Evolutionary conservation across 30 jellyfish, hydroid and myxozoan genomes (phyloP).

Genomic region (Nemopilema nomurai): DNA sequence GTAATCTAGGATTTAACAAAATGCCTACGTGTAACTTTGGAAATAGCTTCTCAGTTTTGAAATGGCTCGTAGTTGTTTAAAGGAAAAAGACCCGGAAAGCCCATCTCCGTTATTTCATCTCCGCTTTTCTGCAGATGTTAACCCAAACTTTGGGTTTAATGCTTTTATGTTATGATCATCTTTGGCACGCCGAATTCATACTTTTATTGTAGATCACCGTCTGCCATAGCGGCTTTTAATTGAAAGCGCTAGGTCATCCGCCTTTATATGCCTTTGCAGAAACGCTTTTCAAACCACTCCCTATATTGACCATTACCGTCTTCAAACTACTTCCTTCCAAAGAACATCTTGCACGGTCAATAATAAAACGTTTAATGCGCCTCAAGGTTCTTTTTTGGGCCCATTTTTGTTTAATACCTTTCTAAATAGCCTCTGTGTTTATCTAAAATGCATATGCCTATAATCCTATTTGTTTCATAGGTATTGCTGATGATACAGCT

Average conservation of each 20-base stretch:
- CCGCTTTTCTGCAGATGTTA: too few relatives aligned
- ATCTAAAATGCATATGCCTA: too few relatives aligned
- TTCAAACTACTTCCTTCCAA: too few relatives aligned
- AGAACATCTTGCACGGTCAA: too few relatives aligned
- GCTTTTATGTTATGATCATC: neutral
- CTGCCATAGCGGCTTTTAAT: too few relatives aligned
- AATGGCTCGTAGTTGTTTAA: neutral
- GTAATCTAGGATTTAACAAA: neutral
- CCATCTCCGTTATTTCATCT: neutral
- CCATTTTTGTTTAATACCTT: neutral
- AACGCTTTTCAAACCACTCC: neutral
- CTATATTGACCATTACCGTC: too few relatives aligned
- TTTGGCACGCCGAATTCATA: neutral
- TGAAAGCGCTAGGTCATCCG: neutral
- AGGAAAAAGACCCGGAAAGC: neutral
- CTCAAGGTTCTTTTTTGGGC: neutral
- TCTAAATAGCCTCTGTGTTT: neutral
- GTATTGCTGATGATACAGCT: too few relatives aligned
- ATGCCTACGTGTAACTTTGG: too few relatives aligned
- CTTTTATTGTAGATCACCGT: too few relatives aligned
- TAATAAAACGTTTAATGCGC: neutral
- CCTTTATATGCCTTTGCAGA: neutral
- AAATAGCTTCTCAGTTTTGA: too few relatives aligned
- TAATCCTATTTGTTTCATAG: too few relatives aligned
- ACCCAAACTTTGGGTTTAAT: neutral